Conservation (phyloP, 2,797 vertebrate genomes). For the Crenichthys baileyi region DNA sequence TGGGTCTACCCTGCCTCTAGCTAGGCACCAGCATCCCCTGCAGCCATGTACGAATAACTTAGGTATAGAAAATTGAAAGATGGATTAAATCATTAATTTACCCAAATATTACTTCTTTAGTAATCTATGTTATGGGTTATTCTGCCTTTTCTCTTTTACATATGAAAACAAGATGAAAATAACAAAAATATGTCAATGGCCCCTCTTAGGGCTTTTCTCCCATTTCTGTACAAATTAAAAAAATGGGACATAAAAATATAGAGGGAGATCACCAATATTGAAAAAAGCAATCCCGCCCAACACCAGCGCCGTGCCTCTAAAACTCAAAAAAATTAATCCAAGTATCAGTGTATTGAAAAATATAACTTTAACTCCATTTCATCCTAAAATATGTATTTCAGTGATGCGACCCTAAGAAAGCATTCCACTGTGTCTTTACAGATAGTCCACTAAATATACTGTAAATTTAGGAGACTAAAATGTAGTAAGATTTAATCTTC, state of each 20-base stretch:
- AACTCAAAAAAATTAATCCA: no score
- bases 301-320: no score
- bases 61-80: neutral
- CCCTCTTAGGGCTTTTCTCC: no score
- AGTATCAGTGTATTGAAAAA: neutral
- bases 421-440: no score
- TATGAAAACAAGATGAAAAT: no score
- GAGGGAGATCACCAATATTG: neutral
- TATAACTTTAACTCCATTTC: neutral
- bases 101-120: neutral
- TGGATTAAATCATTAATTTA: neutral
- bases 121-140: no score
- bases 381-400: no score
- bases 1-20: neutral
- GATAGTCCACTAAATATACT: neutral
- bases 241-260: neutral
- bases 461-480: neutral
- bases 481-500: neutral
- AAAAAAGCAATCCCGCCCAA: neutral
- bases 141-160: no score
- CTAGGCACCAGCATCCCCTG: neutral
- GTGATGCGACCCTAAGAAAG: no score
- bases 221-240: no score
- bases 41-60: neutral
- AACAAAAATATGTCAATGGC: no score